A percentile compares a stretch with the other conserved stretches of the same genome.
Conservation (phyloP, 2,888 invertebrate species). For the Acleris emargana region DNA sequence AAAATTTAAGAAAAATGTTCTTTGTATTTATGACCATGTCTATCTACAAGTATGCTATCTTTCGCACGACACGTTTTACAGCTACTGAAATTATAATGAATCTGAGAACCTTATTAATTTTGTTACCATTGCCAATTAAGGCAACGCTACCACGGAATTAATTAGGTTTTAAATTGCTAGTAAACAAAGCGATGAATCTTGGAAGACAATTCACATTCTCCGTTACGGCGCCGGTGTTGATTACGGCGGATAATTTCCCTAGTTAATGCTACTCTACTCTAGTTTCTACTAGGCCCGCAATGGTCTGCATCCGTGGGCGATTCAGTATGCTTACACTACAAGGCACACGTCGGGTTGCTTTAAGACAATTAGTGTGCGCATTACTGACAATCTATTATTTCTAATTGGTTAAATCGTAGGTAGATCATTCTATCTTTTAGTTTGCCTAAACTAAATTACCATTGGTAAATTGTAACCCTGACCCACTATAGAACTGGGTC, state of each 20-base stretch:
- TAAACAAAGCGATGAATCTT: slow-evolving; percentile 24
- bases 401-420: no score
- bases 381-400: no score
- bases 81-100: slow-evolving; percentile 23
- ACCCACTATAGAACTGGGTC: no score
- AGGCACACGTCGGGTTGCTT: no score
- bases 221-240: slow-evolving; percentile 38
- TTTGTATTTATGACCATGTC: no score
- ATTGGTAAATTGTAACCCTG: no score
- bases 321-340: slow-evolving; percentile 16
- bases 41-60: not conserved
- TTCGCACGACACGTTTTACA: not conserved
- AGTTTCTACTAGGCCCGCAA: slow-evolving; percentile 39
- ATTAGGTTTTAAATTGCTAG: slow-evolving; percentile 30
- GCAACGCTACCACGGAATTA: slow-evolving; percentile 25
- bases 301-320: slow-evolving; percentile 4
- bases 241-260: slow-evolving; percentile 44
- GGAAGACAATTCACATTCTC: slow-evolving; percentile 19
- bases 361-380: no score
- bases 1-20: no score
- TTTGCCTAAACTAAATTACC: no score
- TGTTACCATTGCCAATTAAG: slow-evolving; percentile 26
- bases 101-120: slow-evolving; percentile 18
- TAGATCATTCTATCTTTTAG: no score
- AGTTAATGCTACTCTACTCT: slow-evolving; percentile 47